phyloP scores from a whole-genome alignment of 2,113 vertebrate species.

The Coregonus clupeaformis region DNA sequence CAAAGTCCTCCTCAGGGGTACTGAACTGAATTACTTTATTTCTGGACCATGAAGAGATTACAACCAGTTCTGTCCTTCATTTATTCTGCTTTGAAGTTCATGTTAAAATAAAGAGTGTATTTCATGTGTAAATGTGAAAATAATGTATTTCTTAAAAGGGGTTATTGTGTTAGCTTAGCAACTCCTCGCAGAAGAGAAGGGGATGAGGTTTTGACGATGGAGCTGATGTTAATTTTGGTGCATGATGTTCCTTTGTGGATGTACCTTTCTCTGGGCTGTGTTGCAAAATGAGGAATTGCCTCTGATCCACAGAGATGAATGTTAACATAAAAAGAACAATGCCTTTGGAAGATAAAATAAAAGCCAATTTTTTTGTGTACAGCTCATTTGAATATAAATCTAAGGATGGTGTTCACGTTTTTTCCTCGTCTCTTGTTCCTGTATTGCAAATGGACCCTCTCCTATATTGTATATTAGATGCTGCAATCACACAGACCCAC shows the following conservation, averaged over 20 bases:
- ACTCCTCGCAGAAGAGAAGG: constrained; percentile 21
- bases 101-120: constrained; percentile 15
- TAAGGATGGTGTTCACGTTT: constrained; percentile 38
- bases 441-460: neutral
- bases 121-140: constrained; percentile 53
- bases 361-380: constrained; percentile 43
- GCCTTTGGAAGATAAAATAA: constrained; percentile 41
- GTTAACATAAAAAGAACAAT: constrained; percentile 40
- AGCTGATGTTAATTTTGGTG: constrained; percentile 19
- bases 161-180: constrained; percentile 42
- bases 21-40: neutral
- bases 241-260: constrained; percentile 18
- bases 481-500: neutral
- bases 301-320: constrained; percentile 31
- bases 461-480: neutral
- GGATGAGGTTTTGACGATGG: constrained; percentile 1
- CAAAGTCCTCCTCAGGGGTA: neutral
- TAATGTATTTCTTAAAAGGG: constrained; percentile 23
- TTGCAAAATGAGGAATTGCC: constrained; percentile 32
- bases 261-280: constrained; percentile 22
- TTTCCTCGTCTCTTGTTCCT: constrained; percentile 18
- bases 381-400: constrained; percentile 61
- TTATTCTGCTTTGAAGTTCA: constrained; percentile 38
- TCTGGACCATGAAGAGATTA: constrained; percentile 15
- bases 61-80: constrained; percentile 19